Evolutionary conservation across 2,113 vertebrate species (phyloP).

Genomic region (Megaceryle maxima): DNA sequence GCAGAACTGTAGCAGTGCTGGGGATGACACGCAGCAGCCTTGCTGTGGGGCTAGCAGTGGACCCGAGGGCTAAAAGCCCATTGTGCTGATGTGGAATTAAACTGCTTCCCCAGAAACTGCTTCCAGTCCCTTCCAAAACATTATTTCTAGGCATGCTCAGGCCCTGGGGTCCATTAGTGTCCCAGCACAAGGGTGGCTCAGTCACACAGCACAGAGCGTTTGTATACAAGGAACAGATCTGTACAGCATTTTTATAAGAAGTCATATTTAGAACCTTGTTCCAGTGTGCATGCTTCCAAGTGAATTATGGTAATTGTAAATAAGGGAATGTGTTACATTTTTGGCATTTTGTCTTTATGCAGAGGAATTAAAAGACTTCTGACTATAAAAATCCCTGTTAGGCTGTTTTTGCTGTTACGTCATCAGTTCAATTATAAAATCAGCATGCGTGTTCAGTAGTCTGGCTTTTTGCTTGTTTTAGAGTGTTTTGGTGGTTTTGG

Average conservation of each 20-base stretch:
- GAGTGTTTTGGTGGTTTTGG: neutral
- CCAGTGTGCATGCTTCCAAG: neutral
- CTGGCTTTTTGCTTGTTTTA: neutral
- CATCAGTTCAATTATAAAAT: neutral
- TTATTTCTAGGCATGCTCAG: neutral
- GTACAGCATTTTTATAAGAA: neutral
- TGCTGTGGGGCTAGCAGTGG: neutral
- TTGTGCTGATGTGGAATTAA: neutral
- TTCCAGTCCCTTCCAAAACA: neutral
- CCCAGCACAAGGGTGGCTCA: neutral
- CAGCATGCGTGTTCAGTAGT: neutral
- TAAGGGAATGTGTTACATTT: neutral
- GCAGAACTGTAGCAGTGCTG: neutral
- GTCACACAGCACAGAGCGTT: neutral
- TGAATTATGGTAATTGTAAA: slow-evolving; percentile 9
- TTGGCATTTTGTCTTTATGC: slow-evolving; percentile 13
- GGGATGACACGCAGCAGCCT: neutral
- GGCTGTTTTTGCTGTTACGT: neutral
- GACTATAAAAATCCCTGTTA: neutral
- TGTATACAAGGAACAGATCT: neutral
- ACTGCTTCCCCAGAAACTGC: neutral
- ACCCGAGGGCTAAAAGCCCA: neutral
- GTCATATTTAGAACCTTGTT: neutral
- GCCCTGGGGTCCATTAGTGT: neutral
- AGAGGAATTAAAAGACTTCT: slow-evolving; percentile 9